These are phyloP conservation scores for Elachura formosa DNA, from an alignment of 2,113 vertebrate genomes.

Conservation along the genomic window DNA sequence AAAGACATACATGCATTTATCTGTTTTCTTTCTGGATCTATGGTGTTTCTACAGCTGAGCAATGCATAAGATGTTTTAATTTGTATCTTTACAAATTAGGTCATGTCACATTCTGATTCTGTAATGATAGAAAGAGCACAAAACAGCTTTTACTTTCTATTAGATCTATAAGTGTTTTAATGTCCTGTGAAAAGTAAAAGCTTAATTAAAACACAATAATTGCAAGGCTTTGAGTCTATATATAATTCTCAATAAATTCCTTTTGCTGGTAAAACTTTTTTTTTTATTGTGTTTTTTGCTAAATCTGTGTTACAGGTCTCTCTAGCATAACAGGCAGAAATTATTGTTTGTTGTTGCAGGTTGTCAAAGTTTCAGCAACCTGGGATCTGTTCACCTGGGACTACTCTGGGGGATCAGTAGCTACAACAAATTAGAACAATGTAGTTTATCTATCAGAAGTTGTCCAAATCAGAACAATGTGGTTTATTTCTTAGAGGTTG, in stretches of 20 bases:
- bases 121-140: not conserved
- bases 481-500: not conserved
- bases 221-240: not conserved
- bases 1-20: not conserved
- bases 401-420: not conserved
- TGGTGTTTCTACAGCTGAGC: not conserved
- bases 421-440: not conserved
- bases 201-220: not conserved
- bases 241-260: not conserved
- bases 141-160: not conserved
- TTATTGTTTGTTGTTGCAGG: not conserved
- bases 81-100: not conserved
- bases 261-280: not conserved
- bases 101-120: not conserved
- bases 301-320: not conserved
- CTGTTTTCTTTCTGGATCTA: not conserved
- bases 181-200: not conserved
- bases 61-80: not conserved
- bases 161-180: not conserved
- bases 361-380: not conserved
- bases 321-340: not conserved
- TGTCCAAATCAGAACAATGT: not conserved
- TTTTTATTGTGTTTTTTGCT: not conserved
- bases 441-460: not conserved
- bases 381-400: not conserved